These are phyloP conservation scores for Raphicerus campestris DNA, from an alignment of 2,113 vertebrate species.

Conservation along the genomic window DNA sequence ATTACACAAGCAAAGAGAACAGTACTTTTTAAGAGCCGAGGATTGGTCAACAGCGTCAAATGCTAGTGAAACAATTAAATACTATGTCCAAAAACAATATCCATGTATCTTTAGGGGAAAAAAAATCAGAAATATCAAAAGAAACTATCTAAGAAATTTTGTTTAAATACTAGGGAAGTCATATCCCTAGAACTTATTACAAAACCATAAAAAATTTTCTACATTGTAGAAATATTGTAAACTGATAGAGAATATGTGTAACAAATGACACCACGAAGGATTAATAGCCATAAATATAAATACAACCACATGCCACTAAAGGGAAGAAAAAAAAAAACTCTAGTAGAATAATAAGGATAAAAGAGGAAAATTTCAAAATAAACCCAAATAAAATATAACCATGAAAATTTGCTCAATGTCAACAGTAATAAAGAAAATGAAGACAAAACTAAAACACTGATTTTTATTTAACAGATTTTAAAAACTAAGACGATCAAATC, in stretches of 20 bases:
- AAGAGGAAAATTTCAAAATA: not conserved
- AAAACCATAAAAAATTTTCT: not conserved
- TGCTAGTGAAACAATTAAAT: not conserved
- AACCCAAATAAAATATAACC: not conserved
- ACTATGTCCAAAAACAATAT: slow-evolving; percentile 1
- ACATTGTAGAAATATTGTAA: not conserved
- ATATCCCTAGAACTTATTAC: not conserved
- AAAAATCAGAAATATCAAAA: not conserved
- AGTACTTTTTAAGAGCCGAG: not conserved
- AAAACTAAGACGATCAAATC: not conserved
- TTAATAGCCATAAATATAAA: slow-evolving; percentile 18
- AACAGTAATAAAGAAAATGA: not conserved
- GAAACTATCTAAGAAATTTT: not conserved
- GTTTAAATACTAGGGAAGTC: not conserved
- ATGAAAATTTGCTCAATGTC: not conserved
- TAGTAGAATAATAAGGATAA: not conserved
- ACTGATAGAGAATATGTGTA: not conserved
- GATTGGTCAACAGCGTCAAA: not conserved
- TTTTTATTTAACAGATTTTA: not conserved
- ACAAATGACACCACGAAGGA: not conserved
- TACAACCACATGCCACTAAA: not conserved
- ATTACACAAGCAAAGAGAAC: not conserved
- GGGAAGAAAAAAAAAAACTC: not conserved
- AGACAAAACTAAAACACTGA: slow-evolving; percentile 17
- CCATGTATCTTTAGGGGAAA: not conserved